phyloP scores from a whole-genome alignment of 2,888 invertebrate genomes.

The Coelogynopora nodosa region DNA sequence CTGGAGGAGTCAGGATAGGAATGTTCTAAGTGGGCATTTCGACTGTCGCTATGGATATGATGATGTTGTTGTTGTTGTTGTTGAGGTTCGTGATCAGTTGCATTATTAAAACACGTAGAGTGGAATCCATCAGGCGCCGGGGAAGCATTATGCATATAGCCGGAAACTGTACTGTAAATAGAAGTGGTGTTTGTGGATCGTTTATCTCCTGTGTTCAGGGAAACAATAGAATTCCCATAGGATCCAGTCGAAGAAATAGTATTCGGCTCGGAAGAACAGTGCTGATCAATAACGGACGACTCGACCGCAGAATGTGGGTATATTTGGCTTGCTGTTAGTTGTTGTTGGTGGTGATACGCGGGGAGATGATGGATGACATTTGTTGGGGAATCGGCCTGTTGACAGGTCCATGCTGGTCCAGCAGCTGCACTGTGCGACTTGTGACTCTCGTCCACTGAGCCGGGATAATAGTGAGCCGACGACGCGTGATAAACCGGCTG shows the following conservation, averaged over 20 bases:
- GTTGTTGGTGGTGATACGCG: neutral
- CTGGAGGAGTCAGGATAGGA: neutral
- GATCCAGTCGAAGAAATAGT: neutral
- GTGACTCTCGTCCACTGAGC: neutral
- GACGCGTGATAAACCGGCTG: neutral
- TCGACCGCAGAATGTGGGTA: neutral
- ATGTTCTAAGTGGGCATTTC: neutral
- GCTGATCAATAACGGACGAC: neutral
- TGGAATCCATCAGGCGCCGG: too few species aligned
- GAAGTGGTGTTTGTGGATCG: neutral
- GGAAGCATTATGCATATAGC: neutral
- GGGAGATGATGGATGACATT: neutral
- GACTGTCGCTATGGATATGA: neutral
- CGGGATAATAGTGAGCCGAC: neutral
- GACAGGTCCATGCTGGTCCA: neutral
- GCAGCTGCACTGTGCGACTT: neutral
- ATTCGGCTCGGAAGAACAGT: neutral
- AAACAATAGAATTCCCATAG: slow-evolving; percentile 2
- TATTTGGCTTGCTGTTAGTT: neutral
- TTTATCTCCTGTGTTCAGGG: neutral
- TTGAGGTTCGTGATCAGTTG: too few species aligned
- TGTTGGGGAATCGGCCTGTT: neutral
- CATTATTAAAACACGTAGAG: too few species aligned
- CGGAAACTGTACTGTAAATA: neutral
- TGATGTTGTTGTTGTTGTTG: neutral